phyloP scores from a whole-genome alignment of 2,113 vertebrate species.

The Malurus cyaneus region DNA sequence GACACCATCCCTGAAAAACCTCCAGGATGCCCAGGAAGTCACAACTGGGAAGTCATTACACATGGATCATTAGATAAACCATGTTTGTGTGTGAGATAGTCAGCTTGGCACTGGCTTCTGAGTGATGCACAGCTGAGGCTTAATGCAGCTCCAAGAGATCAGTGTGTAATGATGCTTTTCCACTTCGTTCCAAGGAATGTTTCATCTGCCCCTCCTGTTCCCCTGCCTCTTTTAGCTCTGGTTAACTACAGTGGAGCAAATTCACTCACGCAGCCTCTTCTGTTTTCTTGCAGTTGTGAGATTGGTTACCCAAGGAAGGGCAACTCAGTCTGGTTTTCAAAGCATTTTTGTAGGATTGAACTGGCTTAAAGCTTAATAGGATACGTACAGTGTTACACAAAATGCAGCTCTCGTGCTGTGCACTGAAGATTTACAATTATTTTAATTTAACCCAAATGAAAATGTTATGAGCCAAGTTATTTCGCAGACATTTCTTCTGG shows the following conservation, averaged over 20 bases:
- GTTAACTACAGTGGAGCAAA: not conserved
- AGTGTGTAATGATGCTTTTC: slow-evolving; percentile 25
- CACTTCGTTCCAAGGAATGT: not conserved
- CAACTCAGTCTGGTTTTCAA: slow-evolving; percentile 25
- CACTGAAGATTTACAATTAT: slow-evolving; percentile 54
- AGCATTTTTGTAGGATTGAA: slow-evolving; percentile 17
- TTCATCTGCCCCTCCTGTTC: slow-evolving; percentile 15
- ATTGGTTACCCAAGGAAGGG: not conserved
- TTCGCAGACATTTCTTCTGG: slow-evolving; percentile 58
- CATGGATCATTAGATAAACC: slow-evolving; percentile 17
- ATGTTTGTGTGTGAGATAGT: not conserved
- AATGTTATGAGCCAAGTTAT: slow-evolving; percentile 55
- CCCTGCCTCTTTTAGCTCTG: slow-evolving; percentile 20
- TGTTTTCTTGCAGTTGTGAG: not conserved
- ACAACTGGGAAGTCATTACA: not conserved
- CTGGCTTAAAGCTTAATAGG: not conserved
- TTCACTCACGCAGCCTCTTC: not conserved
- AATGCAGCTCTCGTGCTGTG: slow-evolving; percentile 33
- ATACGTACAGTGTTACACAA: not conserved
- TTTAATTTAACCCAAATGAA: slow-evolving; percentile 72
- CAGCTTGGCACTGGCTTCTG: slow-evolving; percentile 2
- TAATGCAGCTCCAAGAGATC: slow-evolving; percentile 20
- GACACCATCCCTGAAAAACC: not conserved
- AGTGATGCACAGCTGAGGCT: slow-evolving; percentile 34
- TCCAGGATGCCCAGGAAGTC: not conserved